Base-by-base conservation (phyloP, 2,888 invertebrate species). In the Lasioglossum villosulum region DNA sequence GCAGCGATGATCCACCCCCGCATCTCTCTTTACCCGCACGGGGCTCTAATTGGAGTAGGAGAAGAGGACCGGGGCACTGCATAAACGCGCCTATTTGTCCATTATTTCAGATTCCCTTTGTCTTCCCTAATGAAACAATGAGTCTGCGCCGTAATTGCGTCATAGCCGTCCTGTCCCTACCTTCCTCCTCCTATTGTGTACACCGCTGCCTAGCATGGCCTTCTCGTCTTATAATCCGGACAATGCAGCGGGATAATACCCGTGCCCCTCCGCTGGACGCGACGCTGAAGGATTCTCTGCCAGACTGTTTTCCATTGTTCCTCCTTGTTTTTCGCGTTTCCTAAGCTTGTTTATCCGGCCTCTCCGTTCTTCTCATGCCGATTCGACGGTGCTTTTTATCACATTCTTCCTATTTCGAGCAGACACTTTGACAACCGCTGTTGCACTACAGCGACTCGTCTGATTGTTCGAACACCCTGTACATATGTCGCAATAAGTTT, bases 51-150 rank as follows among this genome's bases (percentile, higher is more conserved):
- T 94, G 94, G 94, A 94, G 93, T 93, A 92, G 92, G 88, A 92
- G 93, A 92, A 92, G 88, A 89, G 89, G 82, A 87, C 85, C 88
- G 92, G 66, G 66, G 93, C 93, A 92, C 93, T 94, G 92, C 93
- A 93, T 94, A 95, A 95, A 95, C 94, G 94, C 94, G 94, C 92
- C 94, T 95, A 94, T 95, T 95, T 95, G 95, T 95, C 93, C 95
- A 95, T 95, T 95, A 95, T 95, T 95, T 92, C 94, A 94, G 94
- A 95, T 95, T 95, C 95, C 89, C 94, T 95, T 95, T 95, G 95
- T 95, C 94, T 93, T 92, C 92, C 88, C 93, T 95, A 95, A 95
- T 95, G 94, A 95, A 95, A 95, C 95, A 95, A 95, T 95, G 95
- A 95, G 95, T 94, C 94, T 94, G 94, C 94, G 93, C 94, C 92